Percentiles rank a stretch among this genome's conserved stretches.
Conservation (phyloP, 2,797 vertebrate species). For the Valencia hispanica region DNA sequence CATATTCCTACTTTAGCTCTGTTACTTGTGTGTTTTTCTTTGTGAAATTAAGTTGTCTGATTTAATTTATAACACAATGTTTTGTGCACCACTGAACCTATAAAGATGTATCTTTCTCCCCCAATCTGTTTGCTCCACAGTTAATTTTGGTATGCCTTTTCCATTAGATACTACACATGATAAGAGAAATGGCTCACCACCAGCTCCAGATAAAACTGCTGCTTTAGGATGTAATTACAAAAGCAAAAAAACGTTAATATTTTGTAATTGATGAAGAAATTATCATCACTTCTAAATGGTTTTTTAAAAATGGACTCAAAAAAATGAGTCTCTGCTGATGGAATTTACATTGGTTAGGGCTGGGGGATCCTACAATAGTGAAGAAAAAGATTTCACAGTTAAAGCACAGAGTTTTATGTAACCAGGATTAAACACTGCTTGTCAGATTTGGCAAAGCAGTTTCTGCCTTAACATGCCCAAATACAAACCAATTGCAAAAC, state of each 20-base stretch:
- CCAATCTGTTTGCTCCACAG: constrained; percentile 16
- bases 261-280: constrained; percentile 28
- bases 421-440: not conserved
- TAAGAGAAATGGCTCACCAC: constrained; percentile 22
- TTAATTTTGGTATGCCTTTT: constrained; percentile 31
- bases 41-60: constrained; percentile 31
- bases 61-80: constrained; percentile 34
- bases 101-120: constrained; percentile 25
- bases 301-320: too few relatives aligned
- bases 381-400: constrained; percentile 15
- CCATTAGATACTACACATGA: constrained; percentile 9
- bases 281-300: constrained; percentile 38
- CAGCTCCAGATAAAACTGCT: constrained; percentile 25
- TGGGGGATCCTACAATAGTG: not conserved
- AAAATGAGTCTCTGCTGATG: constrained; percentile 9
- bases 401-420: constrained; percentile 10
- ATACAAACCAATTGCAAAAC: not conserved
- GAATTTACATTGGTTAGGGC: not conserved
- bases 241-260: constrained; percentile 42
- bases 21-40: constrained; percentile 35
- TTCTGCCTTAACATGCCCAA: constrained; percentile 2
- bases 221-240: constrained; percentile 40
- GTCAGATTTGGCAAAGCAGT: constrained; percentile 16
- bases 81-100: not conserved
- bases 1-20: constrained; percentile 17